Evolutionary conservation across 2,888 invertebrate genomes (phyloP), one percentile per base, ranked within the genome.

Genomic region (Gastracanthus pulcherrimus): DNA sequence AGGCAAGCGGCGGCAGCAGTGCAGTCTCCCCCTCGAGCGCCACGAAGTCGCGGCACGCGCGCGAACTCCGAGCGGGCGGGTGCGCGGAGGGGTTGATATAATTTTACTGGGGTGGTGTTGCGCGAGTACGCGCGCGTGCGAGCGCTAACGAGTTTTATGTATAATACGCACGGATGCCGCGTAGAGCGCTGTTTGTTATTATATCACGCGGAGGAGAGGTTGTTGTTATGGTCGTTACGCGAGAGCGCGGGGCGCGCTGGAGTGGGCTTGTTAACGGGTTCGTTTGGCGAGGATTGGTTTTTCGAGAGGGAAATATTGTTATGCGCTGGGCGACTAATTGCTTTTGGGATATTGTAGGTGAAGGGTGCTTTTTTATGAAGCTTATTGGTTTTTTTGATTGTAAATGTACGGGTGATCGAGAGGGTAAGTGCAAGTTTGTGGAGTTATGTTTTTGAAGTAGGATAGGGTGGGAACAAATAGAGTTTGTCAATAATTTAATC

Each of bases 1-100:
- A 29, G 19, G n/a, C 26, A 26, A 11, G 19, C 45, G 23, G 38
- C 38, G 34, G 23, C 13, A 2, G 3, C 5, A 4, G 58, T 29
- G 11, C 29, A 31, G 19, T 23, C 19, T 19, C 29, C n/a, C 60
- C 29, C 60, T 26, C 55, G 19, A n/a, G n/a, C n/a, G n/a, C n/a
- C n/a, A n/a, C n/a, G n/a, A n/a, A n/a, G n/a, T n/a, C 36, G 19
- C 9, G 64, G 36, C 51, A 48, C 75, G 64, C 75, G 64, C 55
- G 58, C 19, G 23, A 1, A 29, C 64, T 23, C 19, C 19, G 26
- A 45, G 13, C 31, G 16, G 11, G 16, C 19, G 34, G 41, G 13
- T 34, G 6, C 16, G 16, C 23, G 11, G n/a, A 23, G 6, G 26
- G 26, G 55, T 2, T 26, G 26, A 26, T n/a, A 51, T 51, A 51